Evolutionary conservation across 2,113 vertebrate genomes (phyloP), one percentile per base, ranked within the genome.

Genomic region (Elachura formosa): DNA sequence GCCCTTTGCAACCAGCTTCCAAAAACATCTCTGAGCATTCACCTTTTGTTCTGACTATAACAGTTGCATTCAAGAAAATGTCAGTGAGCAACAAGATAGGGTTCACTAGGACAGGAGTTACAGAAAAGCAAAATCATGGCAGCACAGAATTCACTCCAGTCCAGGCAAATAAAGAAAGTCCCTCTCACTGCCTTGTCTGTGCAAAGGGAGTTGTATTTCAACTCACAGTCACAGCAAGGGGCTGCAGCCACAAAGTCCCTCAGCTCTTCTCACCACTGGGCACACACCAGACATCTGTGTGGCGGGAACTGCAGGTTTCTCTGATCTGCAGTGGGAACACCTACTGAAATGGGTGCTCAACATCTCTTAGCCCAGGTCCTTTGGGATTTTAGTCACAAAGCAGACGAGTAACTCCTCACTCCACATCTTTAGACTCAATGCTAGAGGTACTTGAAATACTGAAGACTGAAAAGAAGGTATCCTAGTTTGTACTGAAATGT

Each of bases 21-120:
- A 88, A 73, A 94, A 89, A 9, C 75, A 46, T 87, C 71, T 92
- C 51, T 93, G 86, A 96, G 84, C 55, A 23, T 74, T 96, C 94
- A 88, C 93, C 88, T 92, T 89, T 75, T 5, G 2, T 92, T 96
- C 85, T 80, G 89, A 77, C 91, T 89, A 16, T 78, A 93, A 71
- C 71, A 69, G 92, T 16, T 55, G 21, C 51, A 63, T 81, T 81
- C 83, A 87, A 84, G 69, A 23, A 89, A 96, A 95, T 93, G 90
- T 75, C 87, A 96, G 81, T 9, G 28, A 90, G 86, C 17, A 66
- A 19, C 67, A 71, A 86, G 56, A 36, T 11, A 71, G 36, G 64
- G 89, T 72, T 94, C 45, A 5, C 75, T 58, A 74, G 87, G 79
- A 92, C 34, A 75, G 38, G 41, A 94, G 56, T 49, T 36, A 16